Conservation (phyloP, 2,888 invertebrate species). For the Proisotoma minuta region DNA sequence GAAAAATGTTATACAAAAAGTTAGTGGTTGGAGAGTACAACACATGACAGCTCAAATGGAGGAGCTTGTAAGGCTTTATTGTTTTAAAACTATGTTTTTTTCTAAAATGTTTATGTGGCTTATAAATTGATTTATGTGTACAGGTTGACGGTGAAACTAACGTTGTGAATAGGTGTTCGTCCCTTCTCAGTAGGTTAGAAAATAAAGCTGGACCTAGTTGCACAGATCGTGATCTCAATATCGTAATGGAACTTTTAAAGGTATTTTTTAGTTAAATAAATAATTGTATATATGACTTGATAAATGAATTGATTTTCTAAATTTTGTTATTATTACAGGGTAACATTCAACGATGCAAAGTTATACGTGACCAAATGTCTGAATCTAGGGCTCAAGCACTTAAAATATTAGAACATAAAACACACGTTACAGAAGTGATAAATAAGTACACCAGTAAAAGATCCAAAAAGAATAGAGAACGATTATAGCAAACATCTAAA, state of each 20-base stretch:
- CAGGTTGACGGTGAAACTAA: conserved; percentile 43
- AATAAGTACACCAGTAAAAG: conserved; percentile 86
- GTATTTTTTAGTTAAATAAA: conserved; percentile 27
- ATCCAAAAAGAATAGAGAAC: neutral
- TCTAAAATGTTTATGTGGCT: neutral
- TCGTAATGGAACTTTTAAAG: conserved; percentile 46
- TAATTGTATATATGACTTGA: neutral
- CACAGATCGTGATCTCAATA: conserved; percentile 47
- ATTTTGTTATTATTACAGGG: conserved; percentile 75
- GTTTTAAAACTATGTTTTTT: neutral
- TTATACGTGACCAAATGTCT: conserved; percentile 83
- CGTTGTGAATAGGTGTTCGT: conserved; percentile 42
- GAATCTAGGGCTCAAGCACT: conserved; percentile 83
- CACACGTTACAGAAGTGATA: conserved; percentile 81
- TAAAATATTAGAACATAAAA: conserved; percentile 86
- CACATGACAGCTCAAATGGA: conserved; percentile 90
- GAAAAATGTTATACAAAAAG: conserved; percentile 76
- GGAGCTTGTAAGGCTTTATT: conserved; percentile 64
- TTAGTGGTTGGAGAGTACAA: conserved; percentile 92
- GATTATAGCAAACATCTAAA: neutral
- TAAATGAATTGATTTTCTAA: neutral
- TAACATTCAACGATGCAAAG: conserved; percentile 88
- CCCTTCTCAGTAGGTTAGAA: conserved; percentile 37
- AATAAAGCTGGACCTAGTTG: conserved; percentile 41
- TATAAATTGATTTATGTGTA: neutral